Percentiles rank a stretch among this genome's conserved stretches.
phyloP scores from a whole-genome alignment of 2,113 vertebrate species.

The Notothenia rossii region DNA sequence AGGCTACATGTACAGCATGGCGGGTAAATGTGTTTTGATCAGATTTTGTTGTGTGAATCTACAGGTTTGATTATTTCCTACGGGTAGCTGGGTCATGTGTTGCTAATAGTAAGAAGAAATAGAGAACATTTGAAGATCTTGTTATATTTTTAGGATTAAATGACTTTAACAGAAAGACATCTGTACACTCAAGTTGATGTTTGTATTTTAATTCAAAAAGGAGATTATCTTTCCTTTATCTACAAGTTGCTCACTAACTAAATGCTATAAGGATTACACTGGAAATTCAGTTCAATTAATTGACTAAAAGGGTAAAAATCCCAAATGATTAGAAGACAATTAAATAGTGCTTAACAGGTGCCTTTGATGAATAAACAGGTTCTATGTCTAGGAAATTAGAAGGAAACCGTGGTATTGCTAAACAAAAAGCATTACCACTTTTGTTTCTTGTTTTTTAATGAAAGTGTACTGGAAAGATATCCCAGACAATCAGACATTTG shows the following conservation, averaged over 20 bases:
- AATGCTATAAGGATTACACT: neutral
- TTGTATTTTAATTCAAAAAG: neutral
- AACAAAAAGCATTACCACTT: neutral
- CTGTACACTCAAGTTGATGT: neutral
- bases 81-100: neutral
- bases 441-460: neutral
- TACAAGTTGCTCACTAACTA: neutral
- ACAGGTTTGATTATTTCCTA: neutral
- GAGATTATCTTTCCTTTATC: neutral
- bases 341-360: neutral
- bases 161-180: too few relatives aligned
- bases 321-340: neutral
- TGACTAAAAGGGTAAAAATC: neutral
- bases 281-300: neutral
- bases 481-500: neutral
- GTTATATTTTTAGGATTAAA: neutral
- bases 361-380: too few relatives aligned
- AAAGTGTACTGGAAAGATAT: too few relatives aligned
- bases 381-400: neutral
- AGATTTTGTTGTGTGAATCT: neutral
- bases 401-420: neutral
- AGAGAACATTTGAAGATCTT: neutral
- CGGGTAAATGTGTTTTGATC: neutral
- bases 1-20: neutral
- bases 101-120: neutral